These are phyloP conservation scores for Chelidonichthys spinosus DNA, from an alignment of 2,797 vertebrate genomes.

Conservation along the genomic window DNA sequence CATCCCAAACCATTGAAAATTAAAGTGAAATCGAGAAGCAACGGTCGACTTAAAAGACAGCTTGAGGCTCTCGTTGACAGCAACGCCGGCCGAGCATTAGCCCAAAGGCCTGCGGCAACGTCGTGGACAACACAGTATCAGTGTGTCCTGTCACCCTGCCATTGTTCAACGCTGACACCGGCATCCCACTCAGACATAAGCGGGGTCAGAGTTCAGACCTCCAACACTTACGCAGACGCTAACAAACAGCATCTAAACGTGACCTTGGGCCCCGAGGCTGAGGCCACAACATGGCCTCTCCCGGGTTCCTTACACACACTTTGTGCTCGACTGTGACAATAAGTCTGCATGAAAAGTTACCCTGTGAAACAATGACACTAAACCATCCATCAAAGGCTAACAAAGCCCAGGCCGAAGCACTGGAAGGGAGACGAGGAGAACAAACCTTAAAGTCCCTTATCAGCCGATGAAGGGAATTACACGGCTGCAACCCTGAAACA, in stretches of 20 bases:
- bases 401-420: constrained; percentile 66
- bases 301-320: constrained; percentile 7
- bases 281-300: constrained; percentile 47
- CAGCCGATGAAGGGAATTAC: constrained; percentile 76
- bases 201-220: constrained; percentile 72
- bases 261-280: constrained; percentile 61
- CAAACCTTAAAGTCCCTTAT: constrained; percentile 75
- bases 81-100: constrained; percentile 28
- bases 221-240: constrained; percentile 44
- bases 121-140: constrained; percentile 41
- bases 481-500: constrained; percentile 74
- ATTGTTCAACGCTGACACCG: constrained; percentile 72
- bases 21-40: background rate
- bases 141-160: constrained; percentile 51
- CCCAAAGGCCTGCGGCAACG: constrained; percentile 42
- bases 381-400: constrained; percentile 71
- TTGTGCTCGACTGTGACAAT: constrained; percentile 38
- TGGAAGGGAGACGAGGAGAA: constrained; percentile 55
- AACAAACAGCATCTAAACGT: constrained; percentile 60
- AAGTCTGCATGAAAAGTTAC: constrained; percentile 66
- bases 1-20: background rate
- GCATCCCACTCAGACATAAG: constrained; percentile 66
- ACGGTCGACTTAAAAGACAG: background rate
- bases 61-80: constrained; percentile 30
- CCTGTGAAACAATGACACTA: constrained; percentile 58